Evolutionary conservation across 2,113 vertebrate species (phyloP).

Genomic region (Paramormyrops kingsleyae): DNA sequence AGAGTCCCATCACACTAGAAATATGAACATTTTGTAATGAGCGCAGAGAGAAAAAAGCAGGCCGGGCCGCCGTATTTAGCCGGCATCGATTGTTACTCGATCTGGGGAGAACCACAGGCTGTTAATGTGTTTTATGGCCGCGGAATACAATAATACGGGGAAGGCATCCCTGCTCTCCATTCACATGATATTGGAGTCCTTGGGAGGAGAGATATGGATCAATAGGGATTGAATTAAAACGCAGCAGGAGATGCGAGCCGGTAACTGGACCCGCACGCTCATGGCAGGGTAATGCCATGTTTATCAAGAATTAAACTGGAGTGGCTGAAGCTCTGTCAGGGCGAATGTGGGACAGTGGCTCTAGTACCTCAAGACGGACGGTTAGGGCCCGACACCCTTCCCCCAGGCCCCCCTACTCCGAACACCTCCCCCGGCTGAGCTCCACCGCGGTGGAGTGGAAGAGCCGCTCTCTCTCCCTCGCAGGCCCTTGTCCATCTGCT

Average conservation of each 20-base stretch:
- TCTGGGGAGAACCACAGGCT: slow-evolving; percentile 57
- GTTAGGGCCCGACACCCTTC: not conserved
- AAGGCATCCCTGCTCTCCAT: slow-evolving; percentile 50
- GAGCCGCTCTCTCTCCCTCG: not conserved
- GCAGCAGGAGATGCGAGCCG: slow-evolving; percentile 56
- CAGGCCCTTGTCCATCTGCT: slow-evolving; percentile 39
- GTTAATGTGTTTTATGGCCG: slow-evolving; percentile 64
- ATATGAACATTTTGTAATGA: slow-evolving; percentile 40
- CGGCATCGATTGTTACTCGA: slow-evolving; percentile 62
- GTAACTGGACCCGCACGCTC: slow-evolving; percentile 35
- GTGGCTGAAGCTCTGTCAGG: slow-evolving; percentile 22
- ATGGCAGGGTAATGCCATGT: slow-evolving; percentile 39
- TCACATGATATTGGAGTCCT: slow-evolving; percentile 64
- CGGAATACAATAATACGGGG: slow-evolving; percentile 61
- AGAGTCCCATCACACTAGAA: slow-evolving; percentile 31
- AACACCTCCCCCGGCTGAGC: not conserved
- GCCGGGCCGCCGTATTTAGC: slow-evolving; percentile 40
- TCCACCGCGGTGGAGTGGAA: not conserved
- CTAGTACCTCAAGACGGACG: not conserved
- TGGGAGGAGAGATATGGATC: slow-evolving; percentile 62
- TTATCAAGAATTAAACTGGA: slow-evolving; percentile 29
- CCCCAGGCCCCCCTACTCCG: not conserved
- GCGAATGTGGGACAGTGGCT: slow-evolving; percentile 20
- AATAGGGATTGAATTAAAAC: slow-evolving; percentile 62
- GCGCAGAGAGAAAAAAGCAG: slow-evolving; percentile 27